Evolutionary conservation across 2,113 vertebrate genomes (phyloP).

Genomic region (Lycaon pictus): DNA sequence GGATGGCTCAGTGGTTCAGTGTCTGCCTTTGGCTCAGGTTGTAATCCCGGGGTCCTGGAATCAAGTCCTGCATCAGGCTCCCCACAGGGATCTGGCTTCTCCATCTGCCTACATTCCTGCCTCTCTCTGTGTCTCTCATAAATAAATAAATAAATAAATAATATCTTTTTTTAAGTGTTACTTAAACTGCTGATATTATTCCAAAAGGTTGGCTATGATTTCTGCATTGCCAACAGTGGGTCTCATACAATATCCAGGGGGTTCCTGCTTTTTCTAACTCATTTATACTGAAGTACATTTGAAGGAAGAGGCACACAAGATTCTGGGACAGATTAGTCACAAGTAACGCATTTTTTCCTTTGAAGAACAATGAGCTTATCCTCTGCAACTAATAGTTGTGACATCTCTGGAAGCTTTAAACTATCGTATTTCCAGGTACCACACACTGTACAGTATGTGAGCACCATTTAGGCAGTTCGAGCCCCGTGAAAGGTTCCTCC

Average conservation of each 20-base stretch:
- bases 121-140: too few relatives aligned
- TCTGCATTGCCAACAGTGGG: background rate
- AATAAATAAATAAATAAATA: too few relatives aligned
- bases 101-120: too few relatives aligned
- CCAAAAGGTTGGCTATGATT: background rate
- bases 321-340: background rate
- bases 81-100: too few relatives aligned
- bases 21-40: too few relatives aligned
- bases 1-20: too few relatives aligned
- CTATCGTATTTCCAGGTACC: background rate
- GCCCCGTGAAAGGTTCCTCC: background rate
- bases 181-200: background rate
- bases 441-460: rapidly evolving
- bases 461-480: background rate
- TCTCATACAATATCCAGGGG: background rate
- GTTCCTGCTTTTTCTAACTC: background rate
- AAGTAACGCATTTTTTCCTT: background rate
- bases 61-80: too few relatives aligned
- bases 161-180: background rate
- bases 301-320: background rate
- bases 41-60: too few relatives aligned
- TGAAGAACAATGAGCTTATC: background rate
- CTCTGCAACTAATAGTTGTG: background rate
- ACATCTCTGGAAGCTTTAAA: background rate
- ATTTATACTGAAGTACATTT: background rate